Evolutionary conservation across 2,888 invertebrate genomes (phyloP).

Genomic region (Helicoverpa assulta): DNA sequence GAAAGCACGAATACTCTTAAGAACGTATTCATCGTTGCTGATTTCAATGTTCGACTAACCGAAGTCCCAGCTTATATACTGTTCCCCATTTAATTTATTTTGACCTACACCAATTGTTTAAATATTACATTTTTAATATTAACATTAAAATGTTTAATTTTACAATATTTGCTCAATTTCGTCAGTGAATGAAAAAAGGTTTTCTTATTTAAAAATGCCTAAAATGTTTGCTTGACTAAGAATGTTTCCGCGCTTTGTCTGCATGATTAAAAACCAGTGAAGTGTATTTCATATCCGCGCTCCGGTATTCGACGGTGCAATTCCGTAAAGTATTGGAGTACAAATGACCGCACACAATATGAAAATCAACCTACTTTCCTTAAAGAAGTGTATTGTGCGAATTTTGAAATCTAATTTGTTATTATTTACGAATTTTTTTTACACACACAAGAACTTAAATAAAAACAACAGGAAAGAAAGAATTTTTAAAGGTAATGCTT

Average conservation of each 20-base stretch:
- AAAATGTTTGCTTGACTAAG: conserved; percentile 1
- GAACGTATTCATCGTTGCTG: conserved; percentile 26
- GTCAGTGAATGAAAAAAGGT: conserved; percentile 5
- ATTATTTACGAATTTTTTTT: too few species aligned
- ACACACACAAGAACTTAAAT: too few species aligned
- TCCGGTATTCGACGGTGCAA: not conserved
- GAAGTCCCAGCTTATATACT: conserved; percentile 23
- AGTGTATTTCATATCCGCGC: not conserved
- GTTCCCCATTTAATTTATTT: not conserved
- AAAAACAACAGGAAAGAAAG: too few species aligned
- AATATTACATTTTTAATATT: not conserved
- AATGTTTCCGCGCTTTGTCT: not conserved
- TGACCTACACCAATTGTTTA: not conserved
- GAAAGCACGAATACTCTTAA: conserved; percentile 16
- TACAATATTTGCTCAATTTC: not conserved
- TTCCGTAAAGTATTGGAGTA: not conserved
- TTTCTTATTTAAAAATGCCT: conserved; percentile 1
- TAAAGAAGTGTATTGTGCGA: not conserved
- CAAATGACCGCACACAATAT: not conserved
- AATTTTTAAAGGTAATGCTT: too few species aligned
- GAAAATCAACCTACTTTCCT: not conserved
- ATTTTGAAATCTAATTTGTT: not conserved
- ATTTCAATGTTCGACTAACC: conserved; percentile 19
- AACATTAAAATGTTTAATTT: not conserved
- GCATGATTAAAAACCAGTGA: not conserved